Evolutionary conservation across 2,113 vertebrate species (phyloP), one percentile per base, ranked within the genome.

Genomic region (Actenoides lindsayi): DNA sequence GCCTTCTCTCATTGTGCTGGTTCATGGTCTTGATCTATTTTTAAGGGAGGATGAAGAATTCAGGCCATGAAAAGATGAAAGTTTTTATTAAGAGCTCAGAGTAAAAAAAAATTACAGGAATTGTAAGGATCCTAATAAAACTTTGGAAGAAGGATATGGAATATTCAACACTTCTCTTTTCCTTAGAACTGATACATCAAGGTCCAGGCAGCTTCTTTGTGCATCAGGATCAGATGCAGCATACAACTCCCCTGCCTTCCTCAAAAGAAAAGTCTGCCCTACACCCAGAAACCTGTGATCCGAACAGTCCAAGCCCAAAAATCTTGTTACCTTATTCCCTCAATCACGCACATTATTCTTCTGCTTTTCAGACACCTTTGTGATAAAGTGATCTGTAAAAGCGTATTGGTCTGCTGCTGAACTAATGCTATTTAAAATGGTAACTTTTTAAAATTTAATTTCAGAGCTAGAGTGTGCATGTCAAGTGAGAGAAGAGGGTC

Each of bases 301-400:
- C 69, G 57, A 76, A 59, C 42, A 79, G n/a, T 68, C 14, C 28
- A 69, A n/a, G 41, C 10, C 30, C 15, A 18, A 13, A 65, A 74
- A 33, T 65, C n/a, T 60, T 62, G 6, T 28, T 57, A 35, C 57
- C 4, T 54, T 75, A 63, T 4, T 70, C 9, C 17, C 18, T 65
- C 39, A 41, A 3, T 76, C 14, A 17, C 39, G 7, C 11, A 44
- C 0, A 0, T 46, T 79, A n/a, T 54, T 76, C 10, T 30, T 31
- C 24, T 57, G 9, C 9, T 75, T 79, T 48, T 86, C 31, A 71
- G 71, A 57, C 10, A 42, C 19, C 3, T 91, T 46, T 71, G 19
- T 74, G 69, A 9, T 67, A 51, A 67, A 57, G 31, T n/a, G 19
- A 6, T 84, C 37, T 71, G 21, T 62, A 33, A 20, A 87, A 48